These are phyloP conservation scores for Trimorus sp. DNA, from an alignment of 2,888 invertebrate genomes.

Conservation along the genomic window DNA sequence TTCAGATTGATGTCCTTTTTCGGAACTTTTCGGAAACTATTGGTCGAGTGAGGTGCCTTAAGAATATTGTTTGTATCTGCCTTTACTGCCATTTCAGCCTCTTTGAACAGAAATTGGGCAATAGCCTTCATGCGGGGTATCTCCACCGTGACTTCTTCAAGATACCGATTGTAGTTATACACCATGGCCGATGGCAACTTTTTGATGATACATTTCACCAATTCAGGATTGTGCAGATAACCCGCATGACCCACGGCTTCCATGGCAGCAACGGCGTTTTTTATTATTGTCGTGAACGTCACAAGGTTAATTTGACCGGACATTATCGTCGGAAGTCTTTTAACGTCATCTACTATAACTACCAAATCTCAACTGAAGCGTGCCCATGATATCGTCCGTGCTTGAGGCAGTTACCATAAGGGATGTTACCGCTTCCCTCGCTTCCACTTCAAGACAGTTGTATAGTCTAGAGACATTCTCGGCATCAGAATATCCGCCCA, in stretches of 20 bases:
- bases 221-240: slow-evolving; percentile 15
- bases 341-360: background rate
- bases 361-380: background rate
- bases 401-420: background rate
- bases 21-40: background rate
- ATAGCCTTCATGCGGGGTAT: background rate
- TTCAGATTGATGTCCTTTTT: too few species aligned
- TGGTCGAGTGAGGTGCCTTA: background rate
- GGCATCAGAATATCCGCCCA: slow-evolving; percentile 40
- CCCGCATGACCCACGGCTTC: background rate
- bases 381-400: background rate
- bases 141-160: background rate
- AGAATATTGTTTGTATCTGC: background rate
- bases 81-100: slow-evolving; percentile 1
- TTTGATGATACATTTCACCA: background rate
- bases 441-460: slow-evolving; percentile 26
- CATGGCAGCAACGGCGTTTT: background rate
- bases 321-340: background rate
- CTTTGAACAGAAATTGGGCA: background rate
- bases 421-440: slow-evolving; percentile 33
- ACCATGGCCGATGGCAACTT: slow-evolving; percentile 25
- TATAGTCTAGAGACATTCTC: slow-evolving; percentile 40
- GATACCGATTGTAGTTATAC: slow-evolving; percentile 7
- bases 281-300: background rate
- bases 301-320: background rate